Evolutionary conservation across 2,797 vertebrate genomes (phyloP).

Genomic region (Chaetodon trifasciatus): DNA sequence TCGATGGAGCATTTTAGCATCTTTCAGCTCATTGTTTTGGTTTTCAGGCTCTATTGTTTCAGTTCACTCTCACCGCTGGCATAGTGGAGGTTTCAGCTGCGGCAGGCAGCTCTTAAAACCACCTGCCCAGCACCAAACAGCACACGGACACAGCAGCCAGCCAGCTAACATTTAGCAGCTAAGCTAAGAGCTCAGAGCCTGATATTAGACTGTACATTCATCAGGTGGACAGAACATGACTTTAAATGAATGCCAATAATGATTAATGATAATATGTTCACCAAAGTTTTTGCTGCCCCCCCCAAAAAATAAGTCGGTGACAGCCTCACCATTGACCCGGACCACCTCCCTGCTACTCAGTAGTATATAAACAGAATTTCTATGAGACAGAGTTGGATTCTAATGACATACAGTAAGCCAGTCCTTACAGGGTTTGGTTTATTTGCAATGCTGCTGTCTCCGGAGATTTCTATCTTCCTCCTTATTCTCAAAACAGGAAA

Average conservation of each 20-base stretch:
- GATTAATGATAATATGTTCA: neutral
- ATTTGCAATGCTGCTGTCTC: slow-evolving; percentile 20
- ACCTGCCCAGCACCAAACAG: neutral
- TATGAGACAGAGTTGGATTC: neutral
- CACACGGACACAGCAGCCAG: neutral
- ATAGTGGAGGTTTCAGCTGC: too few species aligned
- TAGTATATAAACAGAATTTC: neutral
- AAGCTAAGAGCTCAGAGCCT: too few species aligned
- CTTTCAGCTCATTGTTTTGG: neutral
- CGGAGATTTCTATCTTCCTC: slow-evolving; percentile 16
- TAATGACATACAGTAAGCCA: neutral
- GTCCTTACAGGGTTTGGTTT: neutral
- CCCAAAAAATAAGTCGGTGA: neutral
- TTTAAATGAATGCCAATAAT: too few species aligned
- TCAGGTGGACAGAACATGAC: neutral
- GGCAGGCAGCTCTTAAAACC: too few species aligned
- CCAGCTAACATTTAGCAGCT: neutral
- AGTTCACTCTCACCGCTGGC: too few species aligned
- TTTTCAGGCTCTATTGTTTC: too few species aligned
- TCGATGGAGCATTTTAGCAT: too few species aligned
- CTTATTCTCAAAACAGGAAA: slow-evolving; percentile 26
- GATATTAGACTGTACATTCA: neutral
- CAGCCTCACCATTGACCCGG: neutral
- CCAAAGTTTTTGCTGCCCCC: neutral
- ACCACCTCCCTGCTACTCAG: neutral